phyloP scores from a whole-genome alignment of 2,797 vertebrate genomes.

The Spea hammondii region DNA sequence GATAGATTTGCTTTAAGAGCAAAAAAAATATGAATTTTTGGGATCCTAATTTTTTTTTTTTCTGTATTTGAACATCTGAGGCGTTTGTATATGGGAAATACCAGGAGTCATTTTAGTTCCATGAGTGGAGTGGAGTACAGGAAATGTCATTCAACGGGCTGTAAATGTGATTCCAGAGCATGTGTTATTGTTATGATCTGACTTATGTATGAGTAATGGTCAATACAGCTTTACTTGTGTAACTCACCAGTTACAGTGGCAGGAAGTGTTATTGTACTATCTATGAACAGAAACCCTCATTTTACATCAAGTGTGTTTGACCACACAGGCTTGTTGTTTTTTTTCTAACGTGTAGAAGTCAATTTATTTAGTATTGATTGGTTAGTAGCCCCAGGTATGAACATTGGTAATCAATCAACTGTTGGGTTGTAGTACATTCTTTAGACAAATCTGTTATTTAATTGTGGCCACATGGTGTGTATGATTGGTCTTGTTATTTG shows the following conservation, averaged over 20 bases:
- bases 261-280: background rate
- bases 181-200: background rate
- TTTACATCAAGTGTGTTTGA: background rate
- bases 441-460: slow-evolving; percentile 3
- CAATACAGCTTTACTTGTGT: background rate
- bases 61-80: too few relatives aligned
- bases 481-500: background rate
- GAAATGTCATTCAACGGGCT: background rate
- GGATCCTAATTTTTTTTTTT: too few relatives aligned
- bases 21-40: too few relatives aligned
- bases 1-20: too few relatives aligned
- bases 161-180: background rate
- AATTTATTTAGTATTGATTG: slow-evolving; percentile 25
- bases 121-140: too few relatives aligned
- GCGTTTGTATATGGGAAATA: too few relatives aligned
- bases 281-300: background rate
- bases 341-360: background rate
- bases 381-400: slow-evolving; percentile 6
- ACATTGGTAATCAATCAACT: background rate
- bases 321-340: background rate
- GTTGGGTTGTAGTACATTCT: background rate
- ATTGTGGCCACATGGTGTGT: slow-evolving; percentile 8
- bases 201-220: background rate
- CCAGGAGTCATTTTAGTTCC: too few relatives aligned
- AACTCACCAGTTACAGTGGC: background rate